A percentile compares a stretch with the other conserved stretches of the same genome.
phyloP scores from a whole-genome alignment of 1,140 invertebrate species.

The Patella vulgata region DNA sequence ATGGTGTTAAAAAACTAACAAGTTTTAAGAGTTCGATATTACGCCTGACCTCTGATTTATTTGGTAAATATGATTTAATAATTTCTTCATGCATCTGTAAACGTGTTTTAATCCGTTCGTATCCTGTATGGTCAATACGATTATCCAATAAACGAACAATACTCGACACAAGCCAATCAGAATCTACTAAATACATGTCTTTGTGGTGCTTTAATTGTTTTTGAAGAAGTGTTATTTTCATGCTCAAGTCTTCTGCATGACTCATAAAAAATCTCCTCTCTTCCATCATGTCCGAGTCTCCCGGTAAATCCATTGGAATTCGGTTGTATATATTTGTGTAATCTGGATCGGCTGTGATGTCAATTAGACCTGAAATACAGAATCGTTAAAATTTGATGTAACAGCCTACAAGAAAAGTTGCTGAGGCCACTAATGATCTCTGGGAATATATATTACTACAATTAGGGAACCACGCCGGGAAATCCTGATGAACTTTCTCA shows the following conservation, averaged over 20 bases:
- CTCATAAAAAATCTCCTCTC: constrained; percentile 60
- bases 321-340: constrained; percentile 53
- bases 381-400: too few relatives aligned
- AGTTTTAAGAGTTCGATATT: constrained; percentile 60
- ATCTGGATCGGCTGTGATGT: constrained; percentile 62
- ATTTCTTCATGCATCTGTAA: constrained; percentile 61
- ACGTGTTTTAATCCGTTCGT: constrained; percentile 60
- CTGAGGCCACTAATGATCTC: too few relatives aligned
- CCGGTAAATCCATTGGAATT: constrained; percentile 41
- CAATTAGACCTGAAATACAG: constrained; percentile 52
- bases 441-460: too few relatives aligned
- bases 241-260: constrained; percentile 57
- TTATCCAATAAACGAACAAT: constrained; percentile 55
- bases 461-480: too few relatives aligned
- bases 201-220: constrained; percentile 47
- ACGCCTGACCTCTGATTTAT: constrained; percentile 53
- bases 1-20: constrained; percentile 62
- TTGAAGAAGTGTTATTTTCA: constrained; percentile 60
- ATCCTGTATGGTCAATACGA: constrained; percentile 55
- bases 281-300: constrained; percentile 53
- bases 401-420: too few relatives aligned
- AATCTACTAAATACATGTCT: constrained; percentile 61
- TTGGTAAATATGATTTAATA: constrained; percentile 45
- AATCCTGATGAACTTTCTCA: too few relatives aligned
- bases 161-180: constrained; percentile 56